Conservation (phyloP, 2,888 invertebrate genomes). For the Aspidiotus rigidus region DNA sequence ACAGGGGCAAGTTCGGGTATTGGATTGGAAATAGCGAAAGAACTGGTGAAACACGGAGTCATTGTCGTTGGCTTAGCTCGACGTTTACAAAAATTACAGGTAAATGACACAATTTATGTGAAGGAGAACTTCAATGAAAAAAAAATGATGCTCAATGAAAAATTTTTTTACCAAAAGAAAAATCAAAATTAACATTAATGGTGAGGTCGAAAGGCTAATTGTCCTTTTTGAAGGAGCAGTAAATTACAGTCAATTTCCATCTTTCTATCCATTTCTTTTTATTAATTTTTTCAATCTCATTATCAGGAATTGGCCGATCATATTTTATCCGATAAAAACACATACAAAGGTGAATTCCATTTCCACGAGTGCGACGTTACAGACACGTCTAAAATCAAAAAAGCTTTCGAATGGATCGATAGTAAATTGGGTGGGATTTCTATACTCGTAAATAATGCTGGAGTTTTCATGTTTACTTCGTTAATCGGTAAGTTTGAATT, state of each 20-base stretch:
- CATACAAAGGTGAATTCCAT: conserved; percentile 9
- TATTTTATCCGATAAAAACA: not conserved
- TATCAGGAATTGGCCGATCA: not conserved
- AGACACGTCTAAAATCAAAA: not conserved
- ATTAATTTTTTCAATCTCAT: too few species aligned
- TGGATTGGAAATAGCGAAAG: too few species aligned
- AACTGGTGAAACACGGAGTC: too few species aligned
- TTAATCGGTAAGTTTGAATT: not conserved
- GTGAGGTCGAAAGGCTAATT: not conserved
- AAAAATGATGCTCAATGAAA: not conserved
- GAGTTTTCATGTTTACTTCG: not conserved
- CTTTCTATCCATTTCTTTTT: too few species aligned
- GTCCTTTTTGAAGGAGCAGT: too few species aligned
- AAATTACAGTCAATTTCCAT: too few species aligned
- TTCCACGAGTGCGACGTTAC: conserved; percentile 9
- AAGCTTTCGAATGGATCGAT: conserved; percentile 3
- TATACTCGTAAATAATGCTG: conserved; percentile 12
- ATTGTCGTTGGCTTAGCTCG: too few species aligned
- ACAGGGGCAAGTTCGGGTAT: too few species aligned
- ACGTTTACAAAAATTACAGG: too few species aligned
- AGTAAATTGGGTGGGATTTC: not conserved
- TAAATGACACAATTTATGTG: too few species aligned
- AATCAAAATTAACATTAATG: not conserved
- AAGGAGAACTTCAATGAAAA: too few species aligned
- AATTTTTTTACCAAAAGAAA: not conserved